Conservation (phyloP, 2,113 vertebrate species). For the Hypanus sabinus region DNA sequence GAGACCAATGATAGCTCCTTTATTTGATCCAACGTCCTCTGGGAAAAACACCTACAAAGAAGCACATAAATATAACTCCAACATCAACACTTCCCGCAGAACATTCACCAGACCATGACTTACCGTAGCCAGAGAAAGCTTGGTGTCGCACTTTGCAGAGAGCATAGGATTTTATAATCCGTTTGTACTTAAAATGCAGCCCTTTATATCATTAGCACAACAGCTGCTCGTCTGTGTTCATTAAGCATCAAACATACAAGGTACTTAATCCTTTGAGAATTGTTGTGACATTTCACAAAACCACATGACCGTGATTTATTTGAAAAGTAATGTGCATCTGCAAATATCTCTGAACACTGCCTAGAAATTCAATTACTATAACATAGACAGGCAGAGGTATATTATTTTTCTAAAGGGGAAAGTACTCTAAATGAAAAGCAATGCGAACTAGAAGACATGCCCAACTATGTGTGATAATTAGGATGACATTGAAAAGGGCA, state of each 20-base stretch:
- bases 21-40: slow-evolving; percentile 92
- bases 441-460: not conserved
- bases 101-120: not conserved
- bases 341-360: not conserved
- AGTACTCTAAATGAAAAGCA: not conserved
- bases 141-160: not conserved
- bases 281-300: slow-evolving; percentile 19
- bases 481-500: not conserved
- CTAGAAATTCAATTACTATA: not conserved
- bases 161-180: not conserved
- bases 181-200: not conserved
- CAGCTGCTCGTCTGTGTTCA: not conserved
- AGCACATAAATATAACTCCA: slow-evolving; percentile 1
- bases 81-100: not conserved
- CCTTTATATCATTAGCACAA: not conserved
- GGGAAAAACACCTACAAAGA: slow-evolving; percentile 83
- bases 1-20: slow-evolving; percentile 93
- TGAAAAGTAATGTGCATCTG: not conserved
- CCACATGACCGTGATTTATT: not conserved
- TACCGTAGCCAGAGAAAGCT: not conserved
- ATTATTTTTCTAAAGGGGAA: not conserved
- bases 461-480: not conserved
- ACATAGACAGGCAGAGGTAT: not conserved
- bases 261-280: slow-evolving; percentile 7
- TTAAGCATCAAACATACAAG: not conserved